These are phyloP conservation scores for Paradisaea rubra DNA, from an alignment of 2,113 vertebrate genomes.

Conservation along the genomic window DNA sequence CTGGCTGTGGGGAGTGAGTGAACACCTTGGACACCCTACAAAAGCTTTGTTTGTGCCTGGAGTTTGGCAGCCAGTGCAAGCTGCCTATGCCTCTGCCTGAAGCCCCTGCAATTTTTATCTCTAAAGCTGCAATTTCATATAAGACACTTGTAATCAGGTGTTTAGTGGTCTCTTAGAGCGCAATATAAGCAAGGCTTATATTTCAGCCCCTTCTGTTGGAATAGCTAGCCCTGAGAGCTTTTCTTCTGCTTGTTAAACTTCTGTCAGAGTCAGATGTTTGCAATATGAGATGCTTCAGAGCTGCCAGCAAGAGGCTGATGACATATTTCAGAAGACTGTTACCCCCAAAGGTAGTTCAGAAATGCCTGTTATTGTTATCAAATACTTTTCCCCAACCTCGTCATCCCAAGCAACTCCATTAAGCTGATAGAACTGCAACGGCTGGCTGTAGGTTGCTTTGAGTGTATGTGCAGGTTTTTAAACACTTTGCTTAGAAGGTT, in stretches of 20 bases:
- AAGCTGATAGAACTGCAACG: background rate
- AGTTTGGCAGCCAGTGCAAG: background rate
- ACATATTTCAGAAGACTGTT: background rate
- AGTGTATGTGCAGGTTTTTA: background rate
- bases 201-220: background rate
- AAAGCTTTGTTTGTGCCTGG: background rate
- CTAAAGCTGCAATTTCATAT: background rate
- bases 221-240: background rate
- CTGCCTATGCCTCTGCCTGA: background rate
- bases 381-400: background rate
- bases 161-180: background rate
- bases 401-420: background rate
- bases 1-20: background rate
- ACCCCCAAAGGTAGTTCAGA: constrained; percentile 9
- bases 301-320: background rate
- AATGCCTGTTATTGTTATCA: background rate
- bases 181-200: background rate
- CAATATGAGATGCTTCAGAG: background rate
- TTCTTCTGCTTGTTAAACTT: constrained; percentile 22
- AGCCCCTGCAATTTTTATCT: background rate
- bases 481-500: background rate
- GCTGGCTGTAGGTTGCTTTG: background rate
- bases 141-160: background rate
- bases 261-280: background rate
- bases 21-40: background rate